Evolutionary conservation across 1,140 invertebrate genomes (phyloP).

Genomic region (Drosophila parabipectinata): DNA sequence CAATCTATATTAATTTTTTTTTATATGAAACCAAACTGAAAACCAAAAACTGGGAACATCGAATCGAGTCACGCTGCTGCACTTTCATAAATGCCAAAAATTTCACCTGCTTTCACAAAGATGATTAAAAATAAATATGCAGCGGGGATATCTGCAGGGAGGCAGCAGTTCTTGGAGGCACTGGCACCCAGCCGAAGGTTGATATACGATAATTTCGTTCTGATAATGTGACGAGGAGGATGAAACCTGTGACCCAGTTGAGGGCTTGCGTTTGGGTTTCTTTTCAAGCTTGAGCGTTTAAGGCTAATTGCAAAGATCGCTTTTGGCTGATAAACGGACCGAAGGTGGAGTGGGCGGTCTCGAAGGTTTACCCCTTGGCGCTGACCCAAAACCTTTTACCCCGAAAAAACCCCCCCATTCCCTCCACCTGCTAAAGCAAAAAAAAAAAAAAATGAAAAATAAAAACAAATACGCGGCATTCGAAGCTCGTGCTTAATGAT

Average conservation of each 20-base stretch:
- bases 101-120: conserved; percentile 83
- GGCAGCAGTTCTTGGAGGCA: conserved; percentile 27
- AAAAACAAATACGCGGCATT: conserved; percentile 62
- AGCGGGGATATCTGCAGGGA: conserved; percentile 40
- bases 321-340: conserved; percentile 71
- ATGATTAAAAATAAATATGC: conserved; percentile 83
- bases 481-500: conserved; percentile 77
- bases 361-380: conserved; percentile 55
- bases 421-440: conserved; percentile 1
- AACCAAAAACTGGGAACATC: conserved; percentile 3
- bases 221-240: conserved; percentile 70
- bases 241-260: conserved; percentile 38
- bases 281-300: conserved; percentile 57
- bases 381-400: conserved; percentile 76
- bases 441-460: conserved; percentile 5
- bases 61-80: conserved; percentile 72
- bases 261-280: conserved; percentile 2
- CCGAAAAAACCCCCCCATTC: not conserved
- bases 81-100: conserved; percentile 83
- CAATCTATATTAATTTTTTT: conserved; percentile 83
- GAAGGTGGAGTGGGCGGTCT: conserved; percentile 54
- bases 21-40: conserved; percentile 54
- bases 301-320: conserved; percentile 82
- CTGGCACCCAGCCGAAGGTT: conserved; percentile 38
- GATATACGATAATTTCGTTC: conserved; percentile 82